These are phyloP conservation scores for Selenia dentaria DNA, from an alignment of 2,888 invertebrate species.

Conservation along the genomic window DNA sequence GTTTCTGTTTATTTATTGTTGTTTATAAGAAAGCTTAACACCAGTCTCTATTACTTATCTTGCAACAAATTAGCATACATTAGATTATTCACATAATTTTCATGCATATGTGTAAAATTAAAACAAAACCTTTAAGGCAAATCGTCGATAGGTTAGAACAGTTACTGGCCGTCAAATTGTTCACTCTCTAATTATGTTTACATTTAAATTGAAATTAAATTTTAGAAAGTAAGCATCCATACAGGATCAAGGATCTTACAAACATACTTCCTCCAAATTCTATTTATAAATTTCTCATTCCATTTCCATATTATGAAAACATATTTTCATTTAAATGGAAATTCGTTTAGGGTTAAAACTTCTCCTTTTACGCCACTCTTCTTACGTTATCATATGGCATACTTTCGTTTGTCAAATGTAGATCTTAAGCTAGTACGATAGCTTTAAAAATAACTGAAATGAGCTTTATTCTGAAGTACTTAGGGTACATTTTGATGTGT, in stretches of 20 bases:
- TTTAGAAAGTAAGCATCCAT: too few species aligned
- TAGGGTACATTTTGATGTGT: conserved; percentile 38
- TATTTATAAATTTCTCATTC: conserved; percentile 32
- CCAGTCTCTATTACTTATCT: too few species aligned
- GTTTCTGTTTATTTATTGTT: too few species aligned
- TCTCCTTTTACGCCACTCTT: conserved; percentile 23
- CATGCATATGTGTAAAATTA: too few species aligned
- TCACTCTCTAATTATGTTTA: too few species aligned
- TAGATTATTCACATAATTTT: too few species aligned
- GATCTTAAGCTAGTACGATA: conserved; percentile 8
- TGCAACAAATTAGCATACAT: too few species aligned
- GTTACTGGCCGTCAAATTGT: too few species aligned
- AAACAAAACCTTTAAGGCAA: too few species aligned
- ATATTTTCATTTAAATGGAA: conserved; percentile 57
- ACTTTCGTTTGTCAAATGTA: conserved; percentile 33
- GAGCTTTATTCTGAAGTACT: conserved; percentile 22
- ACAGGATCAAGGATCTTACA: conserved; percentile 7
- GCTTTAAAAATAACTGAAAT: conserved; percentile 10
- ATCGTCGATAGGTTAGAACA: too few species aligned
- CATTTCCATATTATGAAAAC: conserved; percentile 42
- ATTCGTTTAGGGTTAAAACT: conserved; percentile 29
- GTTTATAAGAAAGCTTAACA: too few species aligned
- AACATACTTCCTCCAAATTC: conserved; percentile 21
- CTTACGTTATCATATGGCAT: conserved; percentile 28
- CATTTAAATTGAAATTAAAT: too few species aligned